Evolutionary conservation across 2,888 invertebrate species (phyloP), one percentile per base, ranked within the genome.

Genomic region (Anarsia innoxiella): DNA sequence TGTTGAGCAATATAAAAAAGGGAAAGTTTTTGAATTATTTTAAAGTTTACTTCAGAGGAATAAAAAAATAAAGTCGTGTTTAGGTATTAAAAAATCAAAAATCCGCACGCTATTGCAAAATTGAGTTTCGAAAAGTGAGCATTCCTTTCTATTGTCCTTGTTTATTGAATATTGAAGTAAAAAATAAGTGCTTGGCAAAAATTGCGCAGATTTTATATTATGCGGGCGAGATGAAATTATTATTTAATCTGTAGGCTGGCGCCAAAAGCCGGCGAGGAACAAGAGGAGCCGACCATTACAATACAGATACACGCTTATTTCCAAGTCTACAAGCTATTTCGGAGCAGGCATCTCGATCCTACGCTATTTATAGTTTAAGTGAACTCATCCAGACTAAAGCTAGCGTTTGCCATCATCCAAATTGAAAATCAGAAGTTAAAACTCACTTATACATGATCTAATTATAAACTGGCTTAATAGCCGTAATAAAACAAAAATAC

Each of bases 321-420:
- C 35, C 29, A 40, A 39, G 32, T 31, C 40, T 36, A 39, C 41
- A 33, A 35, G 49, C 45, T 59, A 56, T 58, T 59, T 53, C 45
- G 45, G 53, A 47, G 41, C 48, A 45, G 25, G 34, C 46, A 32
- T 41, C 45, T 45, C 52, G 46, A 47, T 48, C 39, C 43, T 36
- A 14, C 31, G 49, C 47, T 59, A 59, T 59, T 56, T 53, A 53
- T 54, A 53, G 44, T 35, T 39, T 46, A 49, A 51, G 53, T 55
- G 53, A 51, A 45, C 42, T 46, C 48, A 47, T 50, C 48, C 34
- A 36, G 36, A 44, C 38, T 19, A 19, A 3, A 19, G 19, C 19
- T 8, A 8, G 19, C 19, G 3, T 5, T 19, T 19, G 19, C 4
- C 8, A 19, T 19, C 3, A 19, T 19, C 19, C n/a, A n/a, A n/a